phyloP scores from a whole-genome alignment of 2,113 vertebrate genomes.

The Promerops cafer region DNA sequence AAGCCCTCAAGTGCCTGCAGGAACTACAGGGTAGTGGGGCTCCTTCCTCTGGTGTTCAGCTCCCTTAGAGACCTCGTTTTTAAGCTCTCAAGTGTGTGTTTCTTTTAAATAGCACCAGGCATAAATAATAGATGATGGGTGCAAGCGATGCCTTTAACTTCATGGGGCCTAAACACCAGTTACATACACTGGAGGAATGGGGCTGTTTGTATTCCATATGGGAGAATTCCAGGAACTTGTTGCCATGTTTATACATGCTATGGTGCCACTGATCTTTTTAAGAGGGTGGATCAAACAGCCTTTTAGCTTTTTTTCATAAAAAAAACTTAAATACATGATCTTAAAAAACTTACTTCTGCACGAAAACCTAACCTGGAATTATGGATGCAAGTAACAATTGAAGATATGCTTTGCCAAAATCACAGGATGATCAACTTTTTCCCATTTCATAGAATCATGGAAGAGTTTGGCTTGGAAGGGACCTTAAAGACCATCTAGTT shows the following conservation, averaged over 20 bases:
- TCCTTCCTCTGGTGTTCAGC: neutral
- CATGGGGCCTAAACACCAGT: neutral
- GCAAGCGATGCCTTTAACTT: accelerated
- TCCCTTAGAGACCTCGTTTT: neutral
- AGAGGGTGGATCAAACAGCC: neutral
- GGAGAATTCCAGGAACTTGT: neutral
- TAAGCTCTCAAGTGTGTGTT: too few species aligned
- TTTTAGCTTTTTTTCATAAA: neutral
- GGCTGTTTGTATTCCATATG: neutral
- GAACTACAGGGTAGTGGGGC: neutral
- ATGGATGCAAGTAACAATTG: neutral
- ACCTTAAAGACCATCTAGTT: neutral
- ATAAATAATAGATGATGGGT: neutral
- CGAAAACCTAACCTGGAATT: neutral
- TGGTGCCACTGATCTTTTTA: neutral
- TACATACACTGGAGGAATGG: accelerated
- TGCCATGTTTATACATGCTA: neutral
- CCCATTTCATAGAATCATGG: neutral
- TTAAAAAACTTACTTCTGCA: neutral
- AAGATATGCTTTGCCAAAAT: neutral
- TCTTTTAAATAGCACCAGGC: neutral
- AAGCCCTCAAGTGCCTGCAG: accelerated
- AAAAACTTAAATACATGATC: neutral
- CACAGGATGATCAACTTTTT: neutral
- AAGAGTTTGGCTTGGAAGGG: neutral